Conservation (phyloP, 2,113 vertebrate species). For the Hiodon tergisus region DNA sequence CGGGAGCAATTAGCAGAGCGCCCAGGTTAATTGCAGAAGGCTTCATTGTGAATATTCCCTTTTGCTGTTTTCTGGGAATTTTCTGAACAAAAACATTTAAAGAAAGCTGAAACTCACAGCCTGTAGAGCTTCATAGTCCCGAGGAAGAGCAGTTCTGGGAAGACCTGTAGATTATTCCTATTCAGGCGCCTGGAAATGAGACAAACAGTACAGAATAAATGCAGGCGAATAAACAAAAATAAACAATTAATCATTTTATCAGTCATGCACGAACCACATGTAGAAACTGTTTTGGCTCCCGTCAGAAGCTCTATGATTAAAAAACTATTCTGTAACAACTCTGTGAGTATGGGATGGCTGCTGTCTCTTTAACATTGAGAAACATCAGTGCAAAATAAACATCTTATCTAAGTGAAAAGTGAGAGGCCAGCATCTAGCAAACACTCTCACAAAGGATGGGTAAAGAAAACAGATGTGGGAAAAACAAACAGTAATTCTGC, state of each 20-base stretch:
- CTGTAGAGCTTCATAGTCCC: conserved; percentile 90
- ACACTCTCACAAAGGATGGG: conserved; percentile 77
- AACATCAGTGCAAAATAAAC: conserved; percentile 58
- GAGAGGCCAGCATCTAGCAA: conserved; percentile 68
- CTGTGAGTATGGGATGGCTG: background rate
- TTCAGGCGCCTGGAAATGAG: conserved; percentile 86
- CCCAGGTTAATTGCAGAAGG: background rate
- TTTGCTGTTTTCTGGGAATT: background rate
- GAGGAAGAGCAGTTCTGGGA: conserved; percentile 94
- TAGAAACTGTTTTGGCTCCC: background rate
- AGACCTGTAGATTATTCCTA: conserved; percentile 93
- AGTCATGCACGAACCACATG: background rate
- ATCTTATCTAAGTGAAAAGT: conserved; percentile 47
- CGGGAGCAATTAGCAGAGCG: conserved; percentile 15
- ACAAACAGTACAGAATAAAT: conserved; percentile 33
- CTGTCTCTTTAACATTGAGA: conserved; percentile 54
- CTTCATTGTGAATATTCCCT: conserved; percentile 16
- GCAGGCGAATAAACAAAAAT: conserved; percentile 35
- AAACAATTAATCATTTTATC: background rate
- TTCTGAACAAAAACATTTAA: background rate
- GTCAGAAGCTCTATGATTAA: background rate
- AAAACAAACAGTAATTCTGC: conserved; percentile 94
- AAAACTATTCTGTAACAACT: background rate
- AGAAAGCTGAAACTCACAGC: conserved; percentile 76
- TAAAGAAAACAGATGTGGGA: conserved; percentile 96